These are phyloP conservation scores for Notamacropus eugenii DNA, from an alignment of 2,797 vertebrate species.

Conservation along the genomic window DNA sequence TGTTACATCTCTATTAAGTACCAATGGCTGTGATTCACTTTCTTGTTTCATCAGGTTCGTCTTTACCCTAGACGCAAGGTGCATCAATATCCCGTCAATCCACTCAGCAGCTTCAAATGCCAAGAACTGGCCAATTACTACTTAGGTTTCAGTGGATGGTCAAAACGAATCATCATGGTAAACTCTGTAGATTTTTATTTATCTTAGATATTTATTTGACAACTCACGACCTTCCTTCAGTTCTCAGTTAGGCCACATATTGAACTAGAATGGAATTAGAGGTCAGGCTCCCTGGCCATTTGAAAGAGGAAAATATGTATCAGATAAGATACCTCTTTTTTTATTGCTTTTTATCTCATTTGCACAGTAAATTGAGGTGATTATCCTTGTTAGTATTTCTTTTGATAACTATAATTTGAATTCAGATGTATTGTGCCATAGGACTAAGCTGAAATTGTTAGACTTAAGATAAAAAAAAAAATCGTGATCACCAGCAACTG, in stretches of 20 bases:
- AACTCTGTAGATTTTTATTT: conserved; percentile 61
- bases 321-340: not conserved
- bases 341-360: not conserved
- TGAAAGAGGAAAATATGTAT: not conserved
- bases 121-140: conserved; percentile 91
- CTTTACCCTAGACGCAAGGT: conserved; percentile 85
- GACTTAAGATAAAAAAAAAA: not conserved
- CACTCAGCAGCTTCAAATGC: conserved; percentile 87
- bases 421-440: conserved; percentile 1
- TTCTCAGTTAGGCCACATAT: not conserved
- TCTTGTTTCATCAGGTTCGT: conserved; percentile 84
- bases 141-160: conserved; percentile 92
- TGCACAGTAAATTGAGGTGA: not conserved
- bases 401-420: conserved; percentile 7
- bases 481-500: not conserved
- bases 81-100: conserved; percentile 71
- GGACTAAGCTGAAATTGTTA: not conserved
- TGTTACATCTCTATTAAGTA: not conserved
- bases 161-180: conserved; percentile 89
- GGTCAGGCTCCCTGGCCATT: not conserved
- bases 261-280: not conserved
- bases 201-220: conserved; percentile 9
- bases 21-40: conserved; percentile 18
- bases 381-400: not conserved
- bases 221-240: not conserved